phyloP scores from a whole-genome alignment of 2,113 vertebrate species.

The Rhabdornis inornatus region DNA sequence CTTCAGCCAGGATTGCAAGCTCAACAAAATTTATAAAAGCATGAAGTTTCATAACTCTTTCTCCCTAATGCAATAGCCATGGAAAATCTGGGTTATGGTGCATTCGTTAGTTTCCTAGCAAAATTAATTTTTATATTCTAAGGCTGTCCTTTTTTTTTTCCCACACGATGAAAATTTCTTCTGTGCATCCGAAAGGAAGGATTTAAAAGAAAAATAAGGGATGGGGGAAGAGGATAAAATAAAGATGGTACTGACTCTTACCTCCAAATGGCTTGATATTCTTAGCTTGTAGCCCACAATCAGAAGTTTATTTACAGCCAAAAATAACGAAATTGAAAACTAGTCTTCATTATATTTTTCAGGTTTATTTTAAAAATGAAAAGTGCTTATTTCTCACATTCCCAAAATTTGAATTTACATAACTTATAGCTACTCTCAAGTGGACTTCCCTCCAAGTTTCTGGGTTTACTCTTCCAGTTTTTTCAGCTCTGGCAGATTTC shows the following conservation, averaged over 20 bases:
- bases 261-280: neutral
- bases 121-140: slow-evolving; percentile 35
- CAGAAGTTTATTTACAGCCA: neutral
- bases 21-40: slow-evolving; percentile 71
- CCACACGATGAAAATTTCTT: neutral
- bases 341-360: neutral
- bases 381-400: neutral
- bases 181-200: neutral
- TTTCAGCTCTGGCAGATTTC: neutral
- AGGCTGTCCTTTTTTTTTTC: neutral
- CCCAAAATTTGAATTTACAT: neutral
- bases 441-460: neutral
- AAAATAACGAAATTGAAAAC: neutral
- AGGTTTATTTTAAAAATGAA: neutral
- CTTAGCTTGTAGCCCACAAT: neutral
- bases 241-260: neutral
- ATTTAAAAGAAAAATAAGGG: neutral
- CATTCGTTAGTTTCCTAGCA: slow-evolving; percentile 47
- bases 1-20: slow-evolving; percentile 71
- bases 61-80: slow-evolving; percentile 18
- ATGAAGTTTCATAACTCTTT: slow-evolving; percentile 59
- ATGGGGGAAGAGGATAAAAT: neutral
- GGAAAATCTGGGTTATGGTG: slow-evolving; percentile 51
- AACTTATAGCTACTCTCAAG: neutral
- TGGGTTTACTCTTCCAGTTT: neutral